These are phyloP conservation scores for Erethizon dorsatum DNA, from an alignment of 2,797 vertebrate genomes.

Conservation along the genomic window DNA sequence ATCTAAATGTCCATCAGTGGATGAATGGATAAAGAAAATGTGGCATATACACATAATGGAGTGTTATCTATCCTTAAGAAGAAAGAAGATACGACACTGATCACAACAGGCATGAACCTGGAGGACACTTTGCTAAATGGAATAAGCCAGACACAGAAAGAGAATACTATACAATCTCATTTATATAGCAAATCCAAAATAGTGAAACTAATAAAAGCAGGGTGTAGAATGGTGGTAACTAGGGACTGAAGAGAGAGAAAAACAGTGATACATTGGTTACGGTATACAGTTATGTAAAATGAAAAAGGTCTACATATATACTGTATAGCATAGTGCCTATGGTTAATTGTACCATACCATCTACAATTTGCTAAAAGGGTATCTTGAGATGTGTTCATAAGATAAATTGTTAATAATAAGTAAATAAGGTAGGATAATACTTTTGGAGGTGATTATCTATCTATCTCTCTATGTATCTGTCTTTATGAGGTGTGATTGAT, in stretches of 20 bases:
- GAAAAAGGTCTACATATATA: background rate
- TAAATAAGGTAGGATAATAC: background rate
- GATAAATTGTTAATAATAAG: background rate
- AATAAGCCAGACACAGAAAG: background rate
- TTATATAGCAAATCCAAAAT: background rate
- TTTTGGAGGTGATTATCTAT: background rate
- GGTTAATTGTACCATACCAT: background rate
- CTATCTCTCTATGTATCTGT: background rate
- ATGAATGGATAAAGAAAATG: background rate
- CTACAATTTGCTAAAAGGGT: background rate
- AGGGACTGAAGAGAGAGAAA: background rate
- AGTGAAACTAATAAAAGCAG: background rate
- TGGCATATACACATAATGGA: background rate
- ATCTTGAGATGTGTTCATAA: background rate
- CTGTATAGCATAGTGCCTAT: background rate
- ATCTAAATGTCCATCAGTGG: background rate
- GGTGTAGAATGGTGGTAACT: background rate
- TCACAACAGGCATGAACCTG: background rate
- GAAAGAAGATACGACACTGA: background rate
- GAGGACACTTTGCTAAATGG: background rate
- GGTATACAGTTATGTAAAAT: background rate
- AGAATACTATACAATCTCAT: background rate
- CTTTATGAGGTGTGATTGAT: background rate
- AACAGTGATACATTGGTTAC: background rate
- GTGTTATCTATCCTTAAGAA: background rate